Conservation (phyloP, 1,140 invertebrate species). For the Drosophila paulistorum region DNA sequence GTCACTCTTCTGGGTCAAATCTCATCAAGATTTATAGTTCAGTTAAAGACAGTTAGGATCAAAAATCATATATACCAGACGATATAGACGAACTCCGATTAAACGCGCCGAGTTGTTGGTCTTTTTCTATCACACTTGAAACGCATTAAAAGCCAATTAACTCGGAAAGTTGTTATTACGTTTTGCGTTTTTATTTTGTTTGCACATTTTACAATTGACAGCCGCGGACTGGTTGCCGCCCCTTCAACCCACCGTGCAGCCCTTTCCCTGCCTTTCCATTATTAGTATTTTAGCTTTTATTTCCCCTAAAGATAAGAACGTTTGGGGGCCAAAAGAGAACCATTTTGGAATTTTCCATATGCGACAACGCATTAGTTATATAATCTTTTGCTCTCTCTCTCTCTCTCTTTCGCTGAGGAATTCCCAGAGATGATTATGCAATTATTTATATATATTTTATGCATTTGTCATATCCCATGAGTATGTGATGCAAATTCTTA, state of each 20-base stretch:
- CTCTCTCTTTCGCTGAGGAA: neutral
- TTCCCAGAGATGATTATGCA: neutral
- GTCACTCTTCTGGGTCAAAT: no score
- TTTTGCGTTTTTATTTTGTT: constrained; percentile 13
- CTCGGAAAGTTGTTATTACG: neutral
- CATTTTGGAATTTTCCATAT: neutral
- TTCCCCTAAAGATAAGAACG: constrained; percentile 2
- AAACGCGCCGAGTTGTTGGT: neutral
- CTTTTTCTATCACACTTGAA: neutral
- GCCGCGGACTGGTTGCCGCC: no score
- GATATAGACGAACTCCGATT: neutral
- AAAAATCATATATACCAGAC: neutral
- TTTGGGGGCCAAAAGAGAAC: neutral
- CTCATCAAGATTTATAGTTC: no score
- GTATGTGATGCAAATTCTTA: neutral
- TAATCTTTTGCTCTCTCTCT: neutral
- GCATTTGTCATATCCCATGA: neutral
- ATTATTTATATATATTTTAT: neutral
- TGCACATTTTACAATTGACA: constrained; percentile 11
- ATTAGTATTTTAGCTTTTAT: neutral
- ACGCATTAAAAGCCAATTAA: constrained; percentile 6
- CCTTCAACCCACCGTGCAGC: no score
- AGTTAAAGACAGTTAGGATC: no score
- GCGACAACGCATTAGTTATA: neutral
- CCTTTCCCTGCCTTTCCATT: neutral